A percentile compares a stretch with the other conserved stretches of the same genome.
Evolutionary conservation across 1,140 invertebrate species (phyloP).

Genomic region (Leptonema lineaticorne): DNA sequence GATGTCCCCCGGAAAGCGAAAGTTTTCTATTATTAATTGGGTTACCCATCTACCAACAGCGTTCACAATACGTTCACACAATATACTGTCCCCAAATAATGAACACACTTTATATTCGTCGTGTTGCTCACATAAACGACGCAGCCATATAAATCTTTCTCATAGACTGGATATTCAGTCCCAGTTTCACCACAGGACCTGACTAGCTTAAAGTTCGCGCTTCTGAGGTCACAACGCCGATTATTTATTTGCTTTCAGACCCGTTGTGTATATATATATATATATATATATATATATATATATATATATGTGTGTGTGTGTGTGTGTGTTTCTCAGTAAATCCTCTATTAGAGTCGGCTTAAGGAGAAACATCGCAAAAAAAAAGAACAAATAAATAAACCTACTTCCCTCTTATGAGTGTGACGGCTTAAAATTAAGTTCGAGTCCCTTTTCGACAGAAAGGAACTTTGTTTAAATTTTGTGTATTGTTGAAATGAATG

Average conservation of each 20-base stretch:
- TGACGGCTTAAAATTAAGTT: no score
- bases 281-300: not conserved
- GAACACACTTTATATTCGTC: not conserved
- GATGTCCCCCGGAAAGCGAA: not conserved
- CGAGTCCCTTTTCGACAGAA: not conserved
- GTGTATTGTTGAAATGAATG: no score
- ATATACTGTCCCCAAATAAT: not conserved
- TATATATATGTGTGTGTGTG: not conserved
- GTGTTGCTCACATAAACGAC: not conserved
- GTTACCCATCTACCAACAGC: not conserved
- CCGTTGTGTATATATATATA: not conserved
- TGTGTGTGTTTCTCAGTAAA: no score
- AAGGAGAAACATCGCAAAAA: no score
- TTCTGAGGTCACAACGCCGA: not conserved
- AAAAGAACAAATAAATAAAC: no score
- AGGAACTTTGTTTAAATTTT: no score
- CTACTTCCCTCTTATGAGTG: no score
- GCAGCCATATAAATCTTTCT: not conserved
- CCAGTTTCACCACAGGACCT: not conserved
- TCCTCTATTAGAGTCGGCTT: not conserved
- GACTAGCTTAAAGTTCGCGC: not conserved
- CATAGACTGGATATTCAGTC: not conserved
- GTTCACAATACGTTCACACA: no score
- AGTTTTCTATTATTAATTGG: not conserved
- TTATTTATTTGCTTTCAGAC: not conserved